Percentiles rank a stretch among this genome's conserved stretches.
Conservation (phyloP, 1,140 invertebrate species). For the Hetaerina americana region DNA sequence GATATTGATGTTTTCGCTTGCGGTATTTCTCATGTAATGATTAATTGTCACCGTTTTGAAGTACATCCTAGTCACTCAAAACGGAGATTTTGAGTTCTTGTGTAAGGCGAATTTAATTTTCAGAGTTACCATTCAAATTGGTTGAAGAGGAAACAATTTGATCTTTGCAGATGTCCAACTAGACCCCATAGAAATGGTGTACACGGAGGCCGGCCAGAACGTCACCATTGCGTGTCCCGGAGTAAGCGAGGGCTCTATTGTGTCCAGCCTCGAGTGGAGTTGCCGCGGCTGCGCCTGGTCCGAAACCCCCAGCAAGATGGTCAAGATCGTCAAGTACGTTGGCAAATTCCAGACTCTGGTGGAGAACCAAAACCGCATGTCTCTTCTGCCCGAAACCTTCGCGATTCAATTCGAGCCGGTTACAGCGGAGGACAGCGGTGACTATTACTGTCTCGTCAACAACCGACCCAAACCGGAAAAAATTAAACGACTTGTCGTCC, state of each 20-base stretch:
- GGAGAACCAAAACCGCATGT: slow-evolving; percentile 36
- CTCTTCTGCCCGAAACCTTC: slow-evolving; percentile 43
- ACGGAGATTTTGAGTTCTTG: no score
- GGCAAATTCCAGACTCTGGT: slow-evolving; percentile 37
- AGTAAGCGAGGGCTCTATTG: slow-evolving; percentile 45
- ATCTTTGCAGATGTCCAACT: slow-evolving; percentile 33
- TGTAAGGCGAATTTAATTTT: no score
- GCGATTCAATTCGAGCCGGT: slow-evolving; percentile 48
- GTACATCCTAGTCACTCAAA: no score
- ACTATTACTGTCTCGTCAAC: slow-evolving; percentile 54
- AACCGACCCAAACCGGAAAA: slow-evolving; percentile 46
- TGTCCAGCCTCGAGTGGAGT: slow-evolving; percentile 47
- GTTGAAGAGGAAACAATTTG: no score
- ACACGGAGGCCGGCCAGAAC: slow-evolving; percentile 48
- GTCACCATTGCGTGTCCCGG: slow-evolving; percentile 48
- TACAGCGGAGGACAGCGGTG: slow-evolving; percentile 43
- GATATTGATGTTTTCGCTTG: no score
- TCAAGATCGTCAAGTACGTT: slow-evolving; percentile 36
- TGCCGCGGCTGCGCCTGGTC: slow-evolving; percentile 26
- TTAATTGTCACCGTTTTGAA: no score
- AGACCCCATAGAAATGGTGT: slow-evolving; percentile 37
- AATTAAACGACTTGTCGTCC: slow-evolving; percentile 46
- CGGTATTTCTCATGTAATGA: no score
- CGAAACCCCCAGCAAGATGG: slow-evolving; percentile 12
- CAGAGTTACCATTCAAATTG: no score